These are phyloP conservation scores for Neodon shergylaensis DNA, from an alignment of 2,113 vertebrate genomes.

Conservation along the genomic window DNA sequence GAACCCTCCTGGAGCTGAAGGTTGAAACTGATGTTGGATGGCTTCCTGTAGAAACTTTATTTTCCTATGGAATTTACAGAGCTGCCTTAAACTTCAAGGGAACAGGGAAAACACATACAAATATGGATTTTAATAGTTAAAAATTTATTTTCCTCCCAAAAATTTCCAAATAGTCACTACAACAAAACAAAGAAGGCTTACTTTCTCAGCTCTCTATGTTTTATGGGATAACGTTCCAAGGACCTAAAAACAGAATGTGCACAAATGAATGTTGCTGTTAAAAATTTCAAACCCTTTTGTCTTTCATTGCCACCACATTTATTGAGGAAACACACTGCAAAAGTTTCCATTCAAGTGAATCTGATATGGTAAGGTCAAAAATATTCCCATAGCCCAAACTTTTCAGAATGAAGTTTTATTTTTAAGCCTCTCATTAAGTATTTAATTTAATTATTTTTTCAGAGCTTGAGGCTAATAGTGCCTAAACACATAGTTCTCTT, in stretches of 20 bases:
- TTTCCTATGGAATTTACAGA: neutral
- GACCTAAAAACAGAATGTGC: neutral
- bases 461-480: slow-evolving; percentile 67
- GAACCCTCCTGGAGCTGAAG: neutral
- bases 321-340: slow-evolving; percentile 22
- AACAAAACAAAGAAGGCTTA: neutral
- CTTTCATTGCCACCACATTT: neutral
- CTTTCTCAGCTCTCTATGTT: neutral
- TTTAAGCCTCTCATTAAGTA: slow-evolving; percentile 71
- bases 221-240: neutral
- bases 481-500: slow-evolving; percentile 62
- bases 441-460: slow-evolving; percentile 80
- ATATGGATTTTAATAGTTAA: neutral
- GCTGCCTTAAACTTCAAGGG: neutral
- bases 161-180: neutral
- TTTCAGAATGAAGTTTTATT: slow-evolving; percentile 44
- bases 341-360: slow-evolving; percentile 46
- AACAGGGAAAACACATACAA: neutral
- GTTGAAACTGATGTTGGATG: neutral
- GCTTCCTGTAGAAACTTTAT: neutral
- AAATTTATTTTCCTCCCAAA: neutral
- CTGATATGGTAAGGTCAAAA: slow-evolving; percentile 53
- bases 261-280: neutral
- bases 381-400: slow-evolving; percentile 53
- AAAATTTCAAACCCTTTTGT: neutral